Base-by-base conservation (phyloP, 2,888 invertebrate genomes). In the Pherbina coryleti region DNA sequence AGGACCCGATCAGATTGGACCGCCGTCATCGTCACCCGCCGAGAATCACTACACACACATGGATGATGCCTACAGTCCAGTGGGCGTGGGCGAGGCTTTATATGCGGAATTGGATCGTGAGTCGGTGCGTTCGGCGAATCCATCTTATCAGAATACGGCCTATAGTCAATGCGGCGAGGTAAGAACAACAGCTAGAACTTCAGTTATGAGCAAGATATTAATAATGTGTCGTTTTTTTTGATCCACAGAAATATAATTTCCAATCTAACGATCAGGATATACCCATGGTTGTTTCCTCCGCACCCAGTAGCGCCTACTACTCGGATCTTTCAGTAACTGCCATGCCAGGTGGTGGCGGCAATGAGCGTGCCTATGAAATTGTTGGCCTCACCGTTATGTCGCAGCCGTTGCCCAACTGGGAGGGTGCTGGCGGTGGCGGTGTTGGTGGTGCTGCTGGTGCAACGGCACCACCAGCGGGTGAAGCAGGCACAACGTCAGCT, bases 291-390 rank as follows among this genome's bases (percentile, higher is more conserved):
- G 89, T 90, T 37, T 92, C 92, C 37, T 92, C 92, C 79, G 93
- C 93, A 9, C 93, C 93, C n/a, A 94, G 93, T 86, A 94, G 94
- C 89, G 94, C 94, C 34, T 94, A 94, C 87, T 94, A 94, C 87
- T 93, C 93, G 78, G 94, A 94, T 88, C 90, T 94, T 76, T 93
- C 92, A 19, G 91, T 92, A 22, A 91, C 91, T 19, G 90, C 87
- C 64, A 90, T 91, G 79, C 90, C 91, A 28, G 87, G 88, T 55
- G 85, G 85, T 44, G 86, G 86, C 77, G 86, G 86, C 73, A 88
- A 88, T 71, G 92, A 92, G 82, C 86, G 92, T 77, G 92, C 92
- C 60, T 93, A 93, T 84, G 93, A 93, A 87, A 91, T 92, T 25
- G 92, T 93, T 17, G 92, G 92, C 19, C 86, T 91, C 66, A 90